Evolutionary conservation across 2,113 vertebrate genomes (phyloP), one percentile per base, ranked within the genome.

Genomic region (Empidonax alnorum): DNA sequence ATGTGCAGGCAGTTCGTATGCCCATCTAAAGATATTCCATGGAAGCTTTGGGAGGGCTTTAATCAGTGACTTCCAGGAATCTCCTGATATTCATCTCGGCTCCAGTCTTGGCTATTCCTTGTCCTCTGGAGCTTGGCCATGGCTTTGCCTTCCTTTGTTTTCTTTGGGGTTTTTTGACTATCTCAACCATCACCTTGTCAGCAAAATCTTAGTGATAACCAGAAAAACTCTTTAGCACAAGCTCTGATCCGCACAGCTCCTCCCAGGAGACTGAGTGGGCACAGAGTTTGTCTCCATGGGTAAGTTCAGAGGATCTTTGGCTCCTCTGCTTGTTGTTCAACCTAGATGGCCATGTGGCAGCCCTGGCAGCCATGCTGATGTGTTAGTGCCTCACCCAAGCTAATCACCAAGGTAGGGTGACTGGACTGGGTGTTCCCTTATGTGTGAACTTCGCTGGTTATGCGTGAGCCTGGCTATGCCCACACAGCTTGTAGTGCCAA

Each of bases 1-100:
- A 2, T 16, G 16, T 33, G 19, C 21, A 24, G 18, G 41, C 7
- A 37, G 27, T 74, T 69, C 3, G 0, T 47, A 21, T 4, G 5
- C 22, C 25, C 20, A 6, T 49, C 76, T 59, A 61, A 66, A 84
- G 19, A 20, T 31, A 81, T 72, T 65, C 53, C 19, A 63, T 23
- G 18, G 46, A 66, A 52, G 33, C 1, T 63, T 67, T 67, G 61
- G 59, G 33, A 59, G 4, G 10, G 9, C 31, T 81, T 84, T 77
- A 82, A 71, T 49, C 11, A 41, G 8, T 74, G 42, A n/a, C 84
- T 86, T 84, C 55, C 65, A 80, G 46, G 20, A 19, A 79, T 27
- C 10, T 88, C 27, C 33, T 41, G 55, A 20, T 77, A 41, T 6
- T 74, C 6, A 31, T 63, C 27, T 88, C 19, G 74, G 39, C 24